Evolutionary conservation across 2,888 invertebrate genomes (phyloP).

Genomic region (Cyclophora punctaria): DNA sequence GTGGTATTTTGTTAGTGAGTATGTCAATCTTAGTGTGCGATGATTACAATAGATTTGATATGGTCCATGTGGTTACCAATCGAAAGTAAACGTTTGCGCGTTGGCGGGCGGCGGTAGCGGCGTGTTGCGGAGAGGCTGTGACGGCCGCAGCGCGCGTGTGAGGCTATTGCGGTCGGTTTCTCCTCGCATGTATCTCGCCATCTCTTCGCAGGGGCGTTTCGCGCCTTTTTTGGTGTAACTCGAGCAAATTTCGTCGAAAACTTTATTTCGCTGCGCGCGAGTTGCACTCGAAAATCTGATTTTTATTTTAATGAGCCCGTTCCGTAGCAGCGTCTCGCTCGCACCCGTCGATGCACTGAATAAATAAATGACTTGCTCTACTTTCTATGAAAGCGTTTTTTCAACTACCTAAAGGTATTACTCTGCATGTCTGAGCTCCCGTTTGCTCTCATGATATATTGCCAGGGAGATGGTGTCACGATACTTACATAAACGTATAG

Average conservation of each 20-base stretch:
- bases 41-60: slow-evolving; percentile 18
- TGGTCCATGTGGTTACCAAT: slow-evolving; percentile 23
- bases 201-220: slow-evolving; percentile 59
- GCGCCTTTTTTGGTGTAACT: slow-evolving; percentile 72
- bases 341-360: slow-evolving; percentile 65
- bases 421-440: slow-evolving; percentile 3
- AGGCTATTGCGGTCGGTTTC: slow-evolving; percentile 66
- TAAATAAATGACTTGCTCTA: slow-evolving; percentile 74
- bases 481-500: background rate
- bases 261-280: slow-evolving; percentile 64
- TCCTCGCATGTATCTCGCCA: slow-evolving; percentile 58
- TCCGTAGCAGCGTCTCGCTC: slow-evolving; percentile 59
- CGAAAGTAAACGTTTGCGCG: slow-evolving; percentile 37
- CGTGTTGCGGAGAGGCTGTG: slow-evolving; percentile 13
- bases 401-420: slow-evolving; percentile 56
- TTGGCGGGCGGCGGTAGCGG: slow-evolving; percentile 22
- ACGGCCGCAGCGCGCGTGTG: slow-evolving; percentile 29
- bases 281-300: slow-evolving; percentile 68
- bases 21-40: slow-evolving; percentile 6
- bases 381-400: slow-evolving; percentile 74
- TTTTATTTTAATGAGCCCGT: slow-evolving; percentile 75
- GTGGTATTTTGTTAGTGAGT: slow-evolving; percentile 1
- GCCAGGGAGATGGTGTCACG: too few relatives aligned
- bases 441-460: too few relatives aligned
- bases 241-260: slow-evolving; percentile 71